Evolutionary conservation across 1,140 invertebrate genomes (phyloP).

Genomic region (Drosophila melanogaster): DNA sequence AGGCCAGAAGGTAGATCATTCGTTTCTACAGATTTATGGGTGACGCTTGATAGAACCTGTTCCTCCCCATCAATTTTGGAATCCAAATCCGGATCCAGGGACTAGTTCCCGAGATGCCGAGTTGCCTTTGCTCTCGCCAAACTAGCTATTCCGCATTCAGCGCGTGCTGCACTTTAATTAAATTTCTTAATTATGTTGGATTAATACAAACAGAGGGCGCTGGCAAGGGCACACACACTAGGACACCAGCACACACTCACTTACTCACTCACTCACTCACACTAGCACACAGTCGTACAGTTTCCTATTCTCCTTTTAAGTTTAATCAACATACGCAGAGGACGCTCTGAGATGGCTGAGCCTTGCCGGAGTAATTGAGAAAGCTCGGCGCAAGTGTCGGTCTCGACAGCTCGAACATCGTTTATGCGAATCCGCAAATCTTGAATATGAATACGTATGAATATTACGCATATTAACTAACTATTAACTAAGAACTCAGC

Average conservation of each 20-base stretch:
- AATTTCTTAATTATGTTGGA: constrained; percentile 83
- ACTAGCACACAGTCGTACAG: constrained; percentile 46
- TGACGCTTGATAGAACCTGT: not conserved
- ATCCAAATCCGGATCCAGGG: not conserved
- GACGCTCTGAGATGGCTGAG: constrained; percentile 11
- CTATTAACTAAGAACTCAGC: too few relatives aligned
- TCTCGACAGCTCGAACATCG: constrained; percentile 29
- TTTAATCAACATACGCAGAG: constrained; percentile 75
- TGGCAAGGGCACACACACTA: constrained; percentile 48
- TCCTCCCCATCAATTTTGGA: not conserved
- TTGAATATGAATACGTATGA: not conserved
- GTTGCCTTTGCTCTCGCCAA: constrained; percentile 1
- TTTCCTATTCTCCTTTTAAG: constrained; percentile 74
- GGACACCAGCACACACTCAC: constrained; percentile 6
- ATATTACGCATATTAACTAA: too few relatives aligned
- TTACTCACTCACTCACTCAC: not conserved
- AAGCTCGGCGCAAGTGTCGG: constrained; percentile 74
- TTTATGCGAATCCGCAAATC: constrained; percentile 29
- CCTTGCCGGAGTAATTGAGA: constrained; percentile 69
- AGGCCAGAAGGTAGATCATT: not conserved
- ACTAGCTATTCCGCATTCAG: constrained; percentile 71
- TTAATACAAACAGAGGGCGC: constrained; percentile 68
- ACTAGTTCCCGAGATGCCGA: constrained; percentile 1
- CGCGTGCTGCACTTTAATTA: constrained; percentile 80
- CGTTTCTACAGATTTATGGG: not conserved